Conservation (phyloP, 2,888 invertebrate species). For the Eupithecia subumbrata region DNA sequence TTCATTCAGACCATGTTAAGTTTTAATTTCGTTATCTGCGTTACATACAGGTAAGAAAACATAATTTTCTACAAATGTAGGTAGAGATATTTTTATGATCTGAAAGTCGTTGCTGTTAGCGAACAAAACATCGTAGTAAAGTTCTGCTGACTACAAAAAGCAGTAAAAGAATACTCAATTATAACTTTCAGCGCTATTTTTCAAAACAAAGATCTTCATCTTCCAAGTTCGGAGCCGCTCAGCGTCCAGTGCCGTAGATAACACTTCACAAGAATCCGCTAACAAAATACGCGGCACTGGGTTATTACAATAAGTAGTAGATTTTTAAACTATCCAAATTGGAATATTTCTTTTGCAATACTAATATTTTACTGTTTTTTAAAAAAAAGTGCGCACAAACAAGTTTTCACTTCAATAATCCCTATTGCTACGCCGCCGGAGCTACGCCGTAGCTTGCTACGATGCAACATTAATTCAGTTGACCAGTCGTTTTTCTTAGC, state of each 20-base stretch:
- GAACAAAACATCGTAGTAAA: slow-evolving; percentile 4
- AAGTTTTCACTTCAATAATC: background rate
- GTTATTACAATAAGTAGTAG: no score
- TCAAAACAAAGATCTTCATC: slow-evolving; percentile 32
- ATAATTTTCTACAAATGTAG: background rate
- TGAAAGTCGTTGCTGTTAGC: background rate
- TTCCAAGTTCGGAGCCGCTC: slow-evolving; percentile 23
- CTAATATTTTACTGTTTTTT: no score
- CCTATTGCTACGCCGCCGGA: background rate
- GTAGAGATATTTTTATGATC: background rate
- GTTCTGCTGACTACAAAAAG: slow-evolving; percentile 4
- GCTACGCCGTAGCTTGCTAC: slow-evolving; percentile 1
- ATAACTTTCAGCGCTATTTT: slow-evolving; percentile 29
- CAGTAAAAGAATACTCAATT: slow-evolving; percentile 27
- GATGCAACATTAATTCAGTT: no score
- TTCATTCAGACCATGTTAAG: background rate
- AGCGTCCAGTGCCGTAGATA: slow-evolving; percentile 9
- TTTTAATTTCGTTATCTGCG: background rate
- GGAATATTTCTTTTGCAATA: no score
- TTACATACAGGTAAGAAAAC: background rate
- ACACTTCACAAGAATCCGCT: background rate
- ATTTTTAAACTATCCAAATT: no score
- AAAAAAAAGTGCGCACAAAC: no score
- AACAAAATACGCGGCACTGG: background rate
- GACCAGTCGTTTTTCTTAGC: no score